A percentile compares a stretch with the other conserved stretches of the same genome.
phyloP scores from a whole-genome alignment of 2,888 invertebrate species.

The Neria commutata region DNA sequence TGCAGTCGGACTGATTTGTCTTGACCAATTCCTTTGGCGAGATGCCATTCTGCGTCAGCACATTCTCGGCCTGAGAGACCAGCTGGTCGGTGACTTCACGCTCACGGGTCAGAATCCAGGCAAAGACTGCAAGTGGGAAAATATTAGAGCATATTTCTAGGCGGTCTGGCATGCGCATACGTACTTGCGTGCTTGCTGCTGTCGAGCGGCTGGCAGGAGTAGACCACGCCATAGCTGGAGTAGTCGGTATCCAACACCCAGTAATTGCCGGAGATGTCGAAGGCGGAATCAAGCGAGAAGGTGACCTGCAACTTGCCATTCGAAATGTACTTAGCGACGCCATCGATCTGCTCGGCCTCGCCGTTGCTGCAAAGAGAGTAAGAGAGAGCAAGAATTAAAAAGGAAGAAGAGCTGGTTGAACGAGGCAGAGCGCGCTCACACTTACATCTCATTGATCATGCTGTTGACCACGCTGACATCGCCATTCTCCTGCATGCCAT shows the following conservation, averaged over 20 bases:
- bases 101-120: conserved; percentile 39
- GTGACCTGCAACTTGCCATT: conserved; percentile 30
- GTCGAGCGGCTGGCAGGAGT: conserved; percentile 62
- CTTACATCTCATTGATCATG: conserved; percentile 16
- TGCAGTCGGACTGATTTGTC: conserved; percentile 33
- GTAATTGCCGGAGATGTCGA: conserved; percentile 50
- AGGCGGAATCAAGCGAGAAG: conserved; percentile 26
- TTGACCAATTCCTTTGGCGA: conserved; percentile 24
- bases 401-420: no score
- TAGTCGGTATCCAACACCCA: conserved; percentile 69
- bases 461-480: conserved; percentile 62
- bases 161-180: no score
- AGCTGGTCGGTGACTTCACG: background rate
- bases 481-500: conserved; percentile 62
- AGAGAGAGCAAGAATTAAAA: background rate
- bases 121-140: conserved; percentile 18
- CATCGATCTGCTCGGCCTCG: conserved; percentile 20
- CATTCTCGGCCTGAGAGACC: background rate
- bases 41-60: conserved; percentile 25
- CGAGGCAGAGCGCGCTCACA: no score
- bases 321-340: conserved; percentile 25
- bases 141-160: background rate
- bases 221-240: conserved; percentile 65
- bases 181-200: conserved; percentile 25
- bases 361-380: conserved; percentile 18